A percentile compares a stretch with the other conserved stretches of the same genome.
Evolutionary conservation across 2,888 invertebrate species (phyloP).

Genomic region (Agrotis ipsilon): DNA sequence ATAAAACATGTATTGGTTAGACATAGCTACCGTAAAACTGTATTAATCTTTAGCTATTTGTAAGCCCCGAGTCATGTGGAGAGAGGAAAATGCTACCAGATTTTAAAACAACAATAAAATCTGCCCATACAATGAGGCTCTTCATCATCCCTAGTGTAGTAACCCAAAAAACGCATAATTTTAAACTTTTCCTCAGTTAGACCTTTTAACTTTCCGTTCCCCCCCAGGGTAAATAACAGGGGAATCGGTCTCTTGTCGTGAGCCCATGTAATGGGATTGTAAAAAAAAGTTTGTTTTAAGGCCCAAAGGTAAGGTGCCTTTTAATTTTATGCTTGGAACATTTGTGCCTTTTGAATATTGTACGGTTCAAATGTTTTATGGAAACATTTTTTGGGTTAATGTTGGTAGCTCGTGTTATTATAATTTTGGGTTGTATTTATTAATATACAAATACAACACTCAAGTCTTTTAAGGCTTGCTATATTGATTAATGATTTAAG

Average conservation of each 20-base stretch:
- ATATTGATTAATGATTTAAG: constrained; percentile 25
- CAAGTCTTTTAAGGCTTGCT: too few relatives aligned
- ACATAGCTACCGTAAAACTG: neutral
- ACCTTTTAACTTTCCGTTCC: constrained; percentile 37
- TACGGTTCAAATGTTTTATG: constrained; percentile 26
- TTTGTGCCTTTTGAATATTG: constrained; percentile 41
- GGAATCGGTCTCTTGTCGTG: constrained; percentile 39
- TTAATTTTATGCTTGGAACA: constrained; percentile 57
- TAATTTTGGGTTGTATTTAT: neutral
- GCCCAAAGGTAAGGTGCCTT: constrained; percentile 42
- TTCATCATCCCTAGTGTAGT: neutral
- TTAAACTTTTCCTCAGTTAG: constrained; percentile 41
- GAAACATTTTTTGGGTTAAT: constrained; percentile 20
- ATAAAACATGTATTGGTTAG: too few relatives aligned
- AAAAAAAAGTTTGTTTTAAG: constrained; percentile 51
- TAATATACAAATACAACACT: too few relatives aligned
- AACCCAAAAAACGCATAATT: constrained; percentile 28
- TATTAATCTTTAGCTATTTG: neutral
- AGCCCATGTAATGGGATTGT: constrained; percentile 54
- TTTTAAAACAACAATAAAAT: constrained; percentile 18
- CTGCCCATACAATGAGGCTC: neutral
- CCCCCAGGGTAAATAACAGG: constrained; percentile 39
- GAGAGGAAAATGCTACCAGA: neutral
- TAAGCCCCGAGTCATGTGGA: neutral
- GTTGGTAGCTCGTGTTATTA: constrained; percentile 14